These are phyloP conservation scores for Exephanes ischioxanthus DNA, from an alignment of 2,888 invertebrate species.

Conservation along the genomic window DNA sequence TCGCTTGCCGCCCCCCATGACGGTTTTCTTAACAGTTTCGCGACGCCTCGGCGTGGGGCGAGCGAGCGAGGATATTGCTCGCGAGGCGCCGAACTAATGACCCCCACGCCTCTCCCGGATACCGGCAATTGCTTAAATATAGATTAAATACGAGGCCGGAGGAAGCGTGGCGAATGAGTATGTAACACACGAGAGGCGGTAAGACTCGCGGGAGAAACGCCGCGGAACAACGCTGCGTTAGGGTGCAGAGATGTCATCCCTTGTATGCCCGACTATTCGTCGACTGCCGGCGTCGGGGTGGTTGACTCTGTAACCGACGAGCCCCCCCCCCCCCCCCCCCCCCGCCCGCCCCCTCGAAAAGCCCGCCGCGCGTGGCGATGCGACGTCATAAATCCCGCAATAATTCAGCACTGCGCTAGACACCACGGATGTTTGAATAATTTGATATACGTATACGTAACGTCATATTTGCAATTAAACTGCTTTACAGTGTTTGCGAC, in stretches of 20 bases:
- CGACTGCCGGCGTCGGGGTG: conserved; percentile 67
- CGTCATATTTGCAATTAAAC: conserved; percentile 61
- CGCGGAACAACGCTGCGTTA: conserved; percentile 43
- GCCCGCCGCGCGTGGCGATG: conserved; percentile 67
- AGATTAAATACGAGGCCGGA: conserved; percentile 73
- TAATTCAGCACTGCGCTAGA: conserved; percentile 74
- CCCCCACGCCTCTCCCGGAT: conserved; percentile 69
- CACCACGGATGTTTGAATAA: conserved; percentile 73
- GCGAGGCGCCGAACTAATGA: conserved; percentile 76
- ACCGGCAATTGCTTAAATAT: conserved; percentile 75
- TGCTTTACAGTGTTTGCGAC: conserved; percentile 38
- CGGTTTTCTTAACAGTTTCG: conserved; percentile 75
- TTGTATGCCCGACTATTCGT: conserved; percentile 64
- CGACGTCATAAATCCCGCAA: conserved; percentile 73
- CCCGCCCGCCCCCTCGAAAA: conserved; percentile 6
- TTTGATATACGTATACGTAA: conserved; percentile 60
- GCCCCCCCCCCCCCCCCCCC: conserved; percentile 39
- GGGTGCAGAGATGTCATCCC: conserved; percentile 61
- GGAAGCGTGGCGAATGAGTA: conserved; percentile 53
- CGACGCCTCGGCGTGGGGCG: conserved; percentile 50
- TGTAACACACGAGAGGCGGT: conserved; percentile 45
- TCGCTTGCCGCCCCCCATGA: conserved; percentile 42
- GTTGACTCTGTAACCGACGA: conserved; percentile 68
- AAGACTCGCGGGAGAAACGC: conserved; percentile 35
- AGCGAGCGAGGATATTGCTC: conserved; percentile 76